These are phyloP conservation scores for Parnassius apollo DNA, from an alignment of 2,888 invertebrate genomes.

Conservation along the genomic window DNA sequence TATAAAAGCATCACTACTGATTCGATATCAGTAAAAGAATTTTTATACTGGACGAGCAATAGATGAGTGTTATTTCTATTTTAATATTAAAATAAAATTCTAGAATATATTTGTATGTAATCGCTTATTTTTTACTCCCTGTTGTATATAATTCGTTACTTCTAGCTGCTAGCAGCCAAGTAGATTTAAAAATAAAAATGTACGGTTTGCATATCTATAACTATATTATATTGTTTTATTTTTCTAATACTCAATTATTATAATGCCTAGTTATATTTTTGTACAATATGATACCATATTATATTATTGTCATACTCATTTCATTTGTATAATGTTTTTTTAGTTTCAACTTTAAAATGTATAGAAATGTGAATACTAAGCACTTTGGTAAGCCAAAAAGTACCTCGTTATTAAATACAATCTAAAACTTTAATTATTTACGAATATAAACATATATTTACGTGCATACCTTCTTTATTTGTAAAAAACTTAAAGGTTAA, in stretches of 20 bases:
- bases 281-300: background rate
- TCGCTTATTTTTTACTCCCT: conserved; percentile 7
- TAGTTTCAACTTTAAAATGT: background rate
- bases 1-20: conserved; percentile 8
- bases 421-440: background rate
- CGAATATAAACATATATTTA: background rate
- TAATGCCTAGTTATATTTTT: conserved; percentile 15
- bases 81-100: conserved; percentile 7
- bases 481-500: background rate
- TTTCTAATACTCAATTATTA: conserved; percentile 40
- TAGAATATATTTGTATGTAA: conserved; percentile 15
- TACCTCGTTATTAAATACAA: too few relatives aligned
- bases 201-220: conserved; percentile 1
- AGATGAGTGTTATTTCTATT: conserved; percentile 3
- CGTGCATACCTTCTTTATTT: background rate
- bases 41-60: conserved; percentile 6
- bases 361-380: too few relatives aligned
- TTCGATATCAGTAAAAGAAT: background rate
- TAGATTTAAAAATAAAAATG: conserved; percentile 10
- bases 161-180: conserved; percentile 11
- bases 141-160: conserved; percentile 22
- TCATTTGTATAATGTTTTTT: background rate
- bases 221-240: conserved; percentile 22
- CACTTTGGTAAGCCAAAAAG: too few relatives aligned
- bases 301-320: background rate